Evolutionary conservation across 2,113 vertebrate genomes (phyloP), one percentile per base, ranked within the genome.

Genomic region (Pelecanus crispus): DNA sequence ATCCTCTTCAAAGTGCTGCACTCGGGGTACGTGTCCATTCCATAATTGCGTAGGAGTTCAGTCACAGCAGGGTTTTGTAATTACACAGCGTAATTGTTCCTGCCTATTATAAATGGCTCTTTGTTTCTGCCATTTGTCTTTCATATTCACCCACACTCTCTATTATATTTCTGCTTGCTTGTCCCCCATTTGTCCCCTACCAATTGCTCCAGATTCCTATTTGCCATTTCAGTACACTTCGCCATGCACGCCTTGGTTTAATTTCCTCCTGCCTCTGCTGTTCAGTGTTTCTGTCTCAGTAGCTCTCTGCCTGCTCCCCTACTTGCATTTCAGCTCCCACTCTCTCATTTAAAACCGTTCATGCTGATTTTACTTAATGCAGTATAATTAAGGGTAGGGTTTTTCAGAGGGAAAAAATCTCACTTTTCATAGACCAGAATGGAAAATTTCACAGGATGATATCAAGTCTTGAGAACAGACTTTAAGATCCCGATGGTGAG

Each of bases 321-420:
- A 26, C 61, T 94, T 96, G 85, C 85, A 91, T 95, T 95, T 96
- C 90, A 95, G 90, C 92, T 95, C 94, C 89, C 81, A 95, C 81
- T 75, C 81, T 67, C 59, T 84, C 67, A 74, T 14, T 86, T 55
- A 88, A 90, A 94, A 63, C 50, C 4, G 53, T 90, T 94, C 86
- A 58, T 88, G 61, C 32, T 95, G 58, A 77, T 97, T 96, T 95
- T 90, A 96, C 81, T 96, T 95, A 96, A 78, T 77, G 81, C 44
- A 77, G 22, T 75, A 29, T 65, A 88, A 81, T 86, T 78, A 95
- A 91, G 56, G 38, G 58, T 77, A 83, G n/a, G 18, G 20, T 15
- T 91, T 92, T 92, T 75, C 70, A 49, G 40, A 50, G 14, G 29
- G 21, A 74, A 74, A 89, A 75, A 61, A 68, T 9, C 25, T 32